Conservation (phyloP, 2,797 vertebrate genomes). For the Cichlasoma orientale region DNA sequence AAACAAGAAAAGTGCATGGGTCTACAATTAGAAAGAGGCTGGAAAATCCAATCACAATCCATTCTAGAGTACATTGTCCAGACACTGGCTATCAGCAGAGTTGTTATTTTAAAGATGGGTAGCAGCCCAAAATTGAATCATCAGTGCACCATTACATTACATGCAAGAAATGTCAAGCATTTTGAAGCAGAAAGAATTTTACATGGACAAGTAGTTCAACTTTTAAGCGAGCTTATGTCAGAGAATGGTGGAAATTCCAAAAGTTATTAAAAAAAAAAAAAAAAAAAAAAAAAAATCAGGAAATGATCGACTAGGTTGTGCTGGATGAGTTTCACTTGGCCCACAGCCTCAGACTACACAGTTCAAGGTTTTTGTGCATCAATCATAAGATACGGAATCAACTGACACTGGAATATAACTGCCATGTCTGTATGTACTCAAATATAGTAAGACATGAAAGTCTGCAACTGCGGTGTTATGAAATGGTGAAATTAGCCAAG, state of each 20-base stretch:
- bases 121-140: not conserved
- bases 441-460: not conserved
- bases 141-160: not conserved
- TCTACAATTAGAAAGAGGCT: not conserved
- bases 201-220: not conserved
- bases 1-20: not conserved
- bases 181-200: not conserved
- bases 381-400: not conserved
- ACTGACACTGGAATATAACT: not conserved
- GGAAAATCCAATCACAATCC: not conserved
- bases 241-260: not conserved
- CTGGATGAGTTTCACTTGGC: constrained; percentile 4
- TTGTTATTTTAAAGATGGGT: not conserved
- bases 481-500: not conserved
- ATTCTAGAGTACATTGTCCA: not conserved
- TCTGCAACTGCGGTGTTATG: not conserved
- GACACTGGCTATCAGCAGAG: not conserved
- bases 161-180: not conserved
- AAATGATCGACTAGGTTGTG: constrained; percentile 8
- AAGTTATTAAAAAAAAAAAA: constrained; percentile 3
- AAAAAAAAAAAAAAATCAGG: not conserved
- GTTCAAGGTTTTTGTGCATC: not conserved
- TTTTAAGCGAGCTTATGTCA: not conserved
- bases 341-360: not conserved
- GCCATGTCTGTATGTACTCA: not conserved